Evolutionary conservation across 2,888 invertebrate genomes (phyloP).

Genomic region (Chouioia cunea): DNA sequence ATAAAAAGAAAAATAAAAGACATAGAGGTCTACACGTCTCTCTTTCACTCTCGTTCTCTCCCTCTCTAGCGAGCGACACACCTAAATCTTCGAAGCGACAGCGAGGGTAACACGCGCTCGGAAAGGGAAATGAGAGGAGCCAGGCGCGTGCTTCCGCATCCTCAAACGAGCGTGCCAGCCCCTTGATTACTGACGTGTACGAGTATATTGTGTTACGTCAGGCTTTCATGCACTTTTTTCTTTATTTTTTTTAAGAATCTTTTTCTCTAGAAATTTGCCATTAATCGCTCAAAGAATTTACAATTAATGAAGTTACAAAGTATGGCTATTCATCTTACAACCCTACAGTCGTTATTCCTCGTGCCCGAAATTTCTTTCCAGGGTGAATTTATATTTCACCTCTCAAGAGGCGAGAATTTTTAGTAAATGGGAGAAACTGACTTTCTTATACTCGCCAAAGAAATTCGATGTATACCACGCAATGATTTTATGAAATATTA

Average conservation of each 20-base stretch:
- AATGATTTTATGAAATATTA: too few relatives aligned
- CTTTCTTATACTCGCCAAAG: too few relatives aligned
- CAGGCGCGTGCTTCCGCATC: slow-evolving; percentile 58
- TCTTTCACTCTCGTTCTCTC: background rate
- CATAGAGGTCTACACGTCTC: background rate
- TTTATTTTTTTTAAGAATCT: too few relatives aligned
- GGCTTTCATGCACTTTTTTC: background rate
- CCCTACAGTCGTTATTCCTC: too few relatives aligned
- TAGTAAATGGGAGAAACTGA: too few relatives aligned
- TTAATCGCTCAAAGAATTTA: too few relatives aligned
- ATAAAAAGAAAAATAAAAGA: background rate
- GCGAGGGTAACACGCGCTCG: slow-evolving; percentile 30
- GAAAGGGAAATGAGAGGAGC: slow-evolving; percentile 43
- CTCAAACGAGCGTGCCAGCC: slow-evolving; percentile 43
- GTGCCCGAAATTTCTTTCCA: too few relatives aligned
- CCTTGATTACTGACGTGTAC: background rate
- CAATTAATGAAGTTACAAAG: too few relatives aligned
- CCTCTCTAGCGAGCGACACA: background rate
- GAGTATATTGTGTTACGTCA: background rate
- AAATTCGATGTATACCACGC: too few relatives aligned
- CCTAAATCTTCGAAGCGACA: slow-evolving; percentile 38
- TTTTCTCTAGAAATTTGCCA: too few relatives aligned
- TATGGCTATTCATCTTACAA: too few relatives aligned
- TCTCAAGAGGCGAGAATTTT: background rate
- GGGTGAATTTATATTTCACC: too few relatives aligned